Evolutionary conservation across 2,797 vertebrate genomes (phyloP).

Genomic region (Eulemur coronatus): DNA sequence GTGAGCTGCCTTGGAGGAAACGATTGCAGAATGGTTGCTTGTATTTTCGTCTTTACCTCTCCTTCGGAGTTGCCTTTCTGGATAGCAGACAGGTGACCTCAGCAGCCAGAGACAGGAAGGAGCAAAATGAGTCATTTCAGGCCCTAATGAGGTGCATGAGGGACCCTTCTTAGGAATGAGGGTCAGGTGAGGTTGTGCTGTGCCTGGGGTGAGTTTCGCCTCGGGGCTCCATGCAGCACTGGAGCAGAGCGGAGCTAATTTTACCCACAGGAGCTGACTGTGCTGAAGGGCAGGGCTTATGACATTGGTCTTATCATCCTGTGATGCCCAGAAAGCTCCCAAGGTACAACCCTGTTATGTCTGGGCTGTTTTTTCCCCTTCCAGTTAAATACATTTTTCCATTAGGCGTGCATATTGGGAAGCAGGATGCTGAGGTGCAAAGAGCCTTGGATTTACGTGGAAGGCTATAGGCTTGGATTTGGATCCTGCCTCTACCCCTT

Average conservation of each 20-base stretch:
- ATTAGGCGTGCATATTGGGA: slow-evolving; percentile 5
- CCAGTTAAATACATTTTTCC: slow-evolving; percentile 40
- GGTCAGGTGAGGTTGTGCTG: slow-evolving; percentile 64
- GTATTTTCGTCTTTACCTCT: slow-evolving; percentile 52
- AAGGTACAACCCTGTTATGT: slow-evolving; percentile 38
- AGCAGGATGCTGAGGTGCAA: neutral
- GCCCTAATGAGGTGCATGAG: slow-evolving; percentile 27
- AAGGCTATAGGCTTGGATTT: neutral
- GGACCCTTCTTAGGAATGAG: slow-evolving; percentile 34
- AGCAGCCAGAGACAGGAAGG: slow-evolving; percentile 47
- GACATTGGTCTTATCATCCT: slow-evolving; percentile 67
- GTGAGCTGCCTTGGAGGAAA: neutral
- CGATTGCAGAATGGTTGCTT: neutral
- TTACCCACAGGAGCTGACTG: slow-evolving; percentile 54
- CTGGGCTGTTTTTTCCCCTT: neutral
- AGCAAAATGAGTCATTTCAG: neutral
- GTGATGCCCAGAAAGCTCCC: slow-evolving; percentile 61
- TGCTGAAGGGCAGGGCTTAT: neutral
- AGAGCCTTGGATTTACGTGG: neutral
- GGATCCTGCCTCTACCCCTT: neutral
- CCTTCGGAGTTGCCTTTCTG: slow-evolving; percentile 17
- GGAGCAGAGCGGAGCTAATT: slow-evolving; percentile 68
- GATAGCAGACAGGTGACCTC: slow-evolving; percentile 57
- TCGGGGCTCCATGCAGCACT: slow-evolving; percentile 49
- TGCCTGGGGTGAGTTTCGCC: slow-evolving; percentile 65